Percentiles rank a stretch among this genome's conserved stretches.
Conservation (phyloP, 2,113 vertebrate genomes). For the Tapirus terrestris region DNA sequence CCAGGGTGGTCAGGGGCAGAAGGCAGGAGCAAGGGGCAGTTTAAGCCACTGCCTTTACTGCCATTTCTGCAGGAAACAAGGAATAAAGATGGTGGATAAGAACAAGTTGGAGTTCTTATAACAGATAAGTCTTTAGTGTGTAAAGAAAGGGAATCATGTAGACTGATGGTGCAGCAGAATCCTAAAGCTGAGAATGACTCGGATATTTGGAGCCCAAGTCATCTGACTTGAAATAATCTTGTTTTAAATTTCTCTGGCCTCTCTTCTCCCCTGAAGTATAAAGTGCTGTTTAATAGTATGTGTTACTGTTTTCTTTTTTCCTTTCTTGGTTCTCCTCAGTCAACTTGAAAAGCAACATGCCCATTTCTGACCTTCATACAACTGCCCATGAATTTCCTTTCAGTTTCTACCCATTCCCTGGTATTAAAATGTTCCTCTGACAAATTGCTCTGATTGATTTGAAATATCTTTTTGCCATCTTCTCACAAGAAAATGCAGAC, state of each 20-base stretch:
- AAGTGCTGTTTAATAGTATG: background rate
- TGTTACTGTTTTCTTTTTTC: background rate
- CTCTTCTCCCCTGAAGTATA: background rate
- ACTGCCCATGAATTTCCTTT: background rate
- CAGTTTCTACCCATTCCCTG: background rate
- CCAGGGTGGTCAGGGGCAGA: background rate
- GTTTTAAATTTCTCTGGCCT: background rate
- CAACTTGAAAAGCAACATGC: background rate
- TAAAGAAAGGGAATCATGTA: background rate
- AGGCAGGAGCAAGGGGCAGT: background rate
- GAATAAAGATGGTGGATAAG: background rate
- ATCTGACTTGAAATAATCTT: background rate
- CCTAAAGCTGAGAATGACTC: background rate
- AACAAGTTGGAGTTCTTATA: background rate
- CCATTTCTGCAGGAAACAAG: background rate
- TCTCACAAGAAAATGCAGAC: background rate
- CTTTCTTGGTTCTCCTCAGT: background rate
- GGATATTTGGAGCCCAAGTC: background rate
- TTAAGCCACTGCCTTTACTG: background rate
- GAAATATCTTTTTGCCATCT: background rate
- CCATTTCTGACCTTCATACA: background rate
- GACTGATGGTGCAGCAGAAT: background rate
- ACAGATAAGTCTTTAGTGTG: background rate
- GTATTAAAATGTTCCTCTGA: background rate
- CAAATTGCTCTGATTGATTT: background rate